These are phyloP conservation scores for Ericerus pela DNA, from an alignment of 1,140 invertebrate species.

Conservation along the genomic window DNA sequence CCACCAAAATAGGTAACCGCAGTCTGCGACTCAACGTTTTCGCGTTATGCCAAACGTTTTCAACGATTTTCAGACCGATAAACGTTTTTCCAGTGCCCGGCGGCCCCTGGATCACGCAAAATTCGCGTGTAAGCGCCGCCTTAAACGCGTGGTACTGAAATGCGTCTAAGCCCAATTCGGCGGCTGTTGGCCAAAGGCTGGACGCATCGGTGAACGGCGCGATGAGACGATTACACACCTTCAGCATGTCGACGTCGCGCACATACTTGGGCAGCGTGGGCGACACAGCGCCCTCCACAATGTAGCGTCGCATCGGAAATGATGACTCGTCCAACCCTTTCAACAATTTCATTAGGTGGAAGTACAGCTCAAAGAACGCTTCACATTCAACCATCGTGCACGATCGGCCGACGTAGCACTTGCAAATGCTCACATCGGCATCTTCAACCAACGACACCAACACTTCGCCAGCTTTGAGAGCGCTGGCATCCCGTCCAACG, in stretches of 20 bases:
- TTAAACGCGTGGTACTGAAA: conserved; percentile 41
- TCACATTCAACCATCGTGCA: no score
- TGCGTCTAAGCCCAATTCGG: conserved; percentile 35
- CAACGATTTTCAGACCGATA: conserved; percentile 46
- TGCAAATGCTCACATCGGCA: no score
- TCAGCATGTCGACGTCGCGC: not conserved
- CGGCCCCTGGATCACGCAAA: conserved; percentile 58
- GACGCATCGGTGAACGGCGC: conserved; percentile 26
- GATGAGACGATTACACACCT: not conserved
- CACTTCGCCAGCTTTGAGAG: no score
- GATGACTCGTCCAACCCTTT: conserved; percentile 35
- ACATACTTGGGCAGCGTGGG: conserved; percentile 11
- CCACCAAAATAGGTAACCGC: conserved; percentile 47
- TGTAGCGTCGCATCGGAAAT: conserved; percentile 46
- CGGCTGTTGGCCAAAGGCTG: conserved; percentile 30
- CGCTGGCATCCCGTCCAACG: no score
- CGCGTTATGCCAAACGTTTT: conserved; percentile 35
- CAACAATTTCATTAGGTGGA: conserved; percentile 42
- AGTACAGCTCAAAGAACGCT: conserved; percentile 51
- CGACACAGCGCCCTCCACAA: conserved; percentile 33
- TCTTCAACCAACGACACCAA: no score
- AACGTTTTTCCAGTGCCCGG: conserved; percentile 68
- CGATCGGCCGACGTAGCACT: no score
- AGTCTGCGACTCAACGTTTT: conserved; percentile 8
- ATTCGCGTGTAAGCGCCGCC: conserved; percentile 41